A percentile compares a stretch with the other conserved stretches of the same genome.
These are phyloP conservation scores for Hydrophis major DNA, from an alignment of 2,797 vertebrate species.

Conservation along the genomic window DNA sequence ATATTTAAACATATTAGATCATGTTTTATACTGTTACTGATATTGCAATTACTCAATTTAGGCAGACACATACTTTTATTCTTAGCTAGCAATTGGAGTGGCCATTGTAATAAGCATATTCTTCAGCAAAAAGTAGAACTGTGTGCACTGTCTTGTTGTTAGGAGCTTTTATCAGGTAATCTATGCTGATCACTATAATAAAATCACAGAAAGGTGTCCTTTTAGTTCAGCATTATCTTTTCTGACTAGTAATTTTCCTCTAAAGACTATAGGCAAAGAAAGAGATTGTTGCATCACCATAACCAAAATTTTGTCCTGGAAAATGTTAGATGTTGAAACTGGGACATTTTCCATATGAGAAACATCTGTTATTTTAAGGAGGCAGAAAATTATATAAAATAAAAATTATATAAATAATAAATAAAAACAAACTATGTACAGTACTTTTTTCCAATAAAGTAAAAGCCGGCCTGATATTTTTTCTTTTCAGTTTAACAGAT, in stretches of 20 bases:
- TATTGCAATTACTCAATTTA: neutral
- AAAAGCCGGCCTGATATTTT: neutral
- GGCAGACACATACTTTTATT: neutral
- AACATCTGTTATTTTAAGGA: neutral
- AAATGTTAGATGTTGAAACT: neutral
- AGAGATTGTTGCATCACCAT: neutral
- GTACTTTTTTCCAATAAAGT: neutral
- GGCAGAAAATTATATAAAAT: neutral
- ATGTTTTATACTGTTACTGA: neutral
- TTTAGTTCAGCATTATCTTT: neutral
- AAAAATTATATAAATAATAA: neutral
- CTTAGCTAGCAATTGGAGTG: neutral
- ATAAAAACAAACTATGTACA: neutral
- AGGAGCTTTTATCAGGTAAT: neutral
- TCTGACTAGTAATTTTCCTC: neutral
- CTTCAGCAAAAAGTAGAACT: neutral
- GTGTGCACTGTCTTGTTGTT: neutral
- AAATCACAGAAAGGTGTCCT: neutral
- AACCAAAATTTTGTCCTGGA: neutral
- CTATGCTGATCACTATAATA: neutral
- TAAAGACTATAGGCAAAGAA: neutral
- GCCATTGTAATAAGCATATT: neutral
- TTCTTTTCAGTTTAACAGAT: neutral
- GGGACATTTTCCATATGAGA: neutral
- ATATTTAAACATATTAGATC: neutral